phyloP scores from a whole-genome alignment of 2,797 vertebrate species.

The Valencia hispanica region DNA sequence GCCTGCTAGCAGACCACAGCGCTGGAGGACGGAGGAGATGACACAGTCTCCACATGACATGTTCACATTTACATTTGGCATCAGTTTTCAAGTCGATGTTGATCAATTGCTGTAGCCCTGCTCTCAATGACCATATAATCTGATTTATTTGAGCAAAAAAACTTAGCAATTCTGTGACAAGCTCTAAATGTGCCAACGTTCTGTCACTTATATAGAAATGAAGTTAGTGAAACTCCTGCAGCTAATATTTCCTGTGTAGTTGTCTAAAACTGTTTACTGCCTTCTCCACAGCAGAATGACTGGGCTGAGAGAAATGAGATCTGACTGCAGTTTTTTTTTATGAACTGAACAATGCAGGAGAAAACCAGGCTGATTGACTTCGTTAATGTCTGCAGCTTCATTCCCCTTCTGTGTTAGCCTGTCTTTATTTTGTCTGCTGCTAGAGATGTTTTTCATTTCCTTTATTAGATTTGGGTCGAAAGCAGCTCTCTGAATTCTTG shows the following conservation, averaged over 20 bases:
- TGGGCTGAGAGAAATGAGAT: background rate
- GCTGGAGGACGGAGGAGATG: background rate
- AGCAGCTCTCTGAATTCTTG: constrained; percentile 34
- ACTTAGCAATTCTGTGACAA: background rate
- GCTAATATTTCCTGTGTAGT: background rate
- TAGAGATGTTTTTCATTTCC: constrained; percentile 16
- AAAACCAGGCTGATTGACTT: background rate
- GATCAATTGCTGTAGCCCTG: background rate
- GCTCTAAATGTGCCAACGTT: background rate
- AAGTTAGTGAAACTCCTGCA: background rate
- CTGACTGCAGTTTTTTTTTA: background rate
- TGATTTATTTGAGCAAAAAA: background rate
- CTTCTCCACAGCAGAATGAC: background rate
- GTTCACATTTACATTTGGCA: background rate
- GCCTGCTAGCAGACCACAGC: no score
- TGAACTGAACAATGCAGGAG: background rate
- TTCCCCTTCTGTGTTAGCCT: background rate
- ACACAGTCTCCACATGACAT: background rate
- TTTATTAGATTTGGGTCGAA: constrained; percentile 26
- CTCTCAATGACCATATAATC: background rate
- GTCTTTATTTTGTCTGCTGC: constrained; percentile 11
- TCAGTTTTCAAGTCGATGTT: background rate
- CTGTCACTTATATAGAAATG: background rate
- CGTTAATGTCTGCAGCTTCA: background rate
- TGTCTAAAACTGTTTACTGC: background rate